Percentiles rank a stretch among this genome's conserved stretches.
phyloP scores from a whole-genome alignment of 2,888 invertebrate genomes.

The Diabrotica balteata region DNA sequence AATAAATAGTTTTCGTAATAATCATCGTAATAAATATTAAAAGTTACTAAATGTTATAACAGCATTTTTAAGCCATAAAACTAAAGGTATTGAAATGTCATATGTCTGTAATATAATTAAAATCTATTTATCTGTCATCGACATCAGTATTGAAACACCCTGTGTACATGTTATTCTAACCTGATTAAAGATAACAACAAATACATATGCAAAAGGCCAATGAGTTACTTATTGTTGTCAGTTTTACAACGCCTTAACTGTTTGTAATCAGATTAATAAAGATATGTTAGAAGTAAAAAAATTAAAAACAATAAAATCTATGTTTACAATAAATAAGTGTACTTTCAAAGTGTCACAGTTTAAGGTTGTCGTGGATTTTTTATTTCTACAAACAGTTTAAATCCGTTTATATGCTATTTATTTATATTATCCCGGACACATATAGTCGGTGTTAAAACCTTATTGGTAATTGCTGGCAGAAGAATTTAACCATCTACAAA shows the following conservation, averaged over 20 bases:
- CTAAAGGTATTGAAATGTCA: too few species aligned
- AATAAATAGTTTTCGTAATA: too few species aligned
- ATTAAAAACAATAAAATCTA: conserved; percentile 5
- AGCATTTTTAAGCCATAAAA: too few species aligned
- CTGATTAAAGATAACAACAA: conserved; percentile 7
- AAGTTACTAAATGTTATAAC: too few species aligned
- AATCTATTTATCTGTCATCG: not conserved
- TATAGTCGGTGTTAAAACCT: too few species aligned
- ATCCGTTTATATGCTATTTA: too few species aligned
- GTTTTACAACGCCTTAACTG: conserved; percentile 14
- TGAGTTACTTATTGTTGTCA: conserved; percentile 10
- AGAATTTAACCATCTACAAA: too few species aligned
- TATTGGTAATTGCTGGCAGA: too few species aligned
- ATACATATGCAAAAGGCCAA: conserved; percentile 1
- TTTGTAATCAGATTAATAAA: conserved; percentile 13
- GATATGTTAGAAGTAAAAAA: conserved; percentile 4
- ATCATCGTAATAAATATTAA: too few species aligned
- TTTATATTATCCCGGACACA: too few species aligned
- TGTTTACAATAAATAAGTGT: not conserved
- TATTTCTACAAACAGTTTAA: too few species aligned
- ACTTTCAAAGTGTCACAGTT: conserved; percentile 1
- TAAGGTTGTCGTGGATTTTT: not conserved
- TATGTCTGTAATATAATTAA: too few species aligned
- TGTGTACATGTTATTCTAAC: conserved; percentile 1
- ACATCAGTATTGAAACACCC: not conserved